Base-by-base conservation (phyloP, 1,140 invertebrate genomes). In the Andrena cerasifolii region DNA sequence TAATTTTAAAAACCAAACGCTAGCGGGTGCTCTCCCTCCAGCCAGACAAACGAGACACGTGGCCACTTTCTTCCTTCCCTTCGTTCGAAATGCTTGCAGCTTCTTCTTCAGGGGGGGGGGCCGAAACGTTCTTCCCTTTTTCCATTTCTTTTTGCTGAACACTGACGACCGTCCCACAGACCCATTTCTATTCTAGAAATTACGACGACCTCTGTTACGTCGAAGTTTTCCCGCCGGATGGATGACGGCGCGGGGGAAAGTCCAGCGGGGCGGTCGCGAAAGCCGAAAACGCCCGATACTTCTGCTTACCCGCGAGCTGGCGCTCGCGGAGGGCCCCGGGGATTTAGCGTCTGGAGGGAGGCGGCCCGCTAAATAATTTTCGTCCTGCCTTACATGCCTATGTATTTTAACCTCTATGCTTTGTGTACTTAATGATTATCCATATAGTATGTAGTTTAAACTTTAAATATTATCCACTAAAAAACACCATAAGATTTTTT, bases 371-470 rank as follows among this genome's bases (percentile, higher is more conserved):
- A 85, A 58, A 21, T 75, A 51, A 31, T 68, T 83, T 73, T 59
- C 87, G 82, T 90, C 80, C 83, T 84, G 79, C 80, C 89, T 91
- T 92, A 91, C 71, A 91, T 83, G 89, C 79, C 89, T 93, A 93
- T 90, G 79, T 86, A 88, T 77, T 87, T 90, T 91, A 90, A 61
- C 73, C 89, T 89, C 87, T 91, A 92, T 91, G 87, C 72, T 87
- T 88, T 86, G 87, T 92, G 91, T 91, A 92, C 89, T 90, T 91
- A 92, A 91, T 91, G 89, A 91, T 91, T 92, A 92, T 90, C 87
- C 90, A 91, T 91, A 89, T 91, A 91, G 80, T 91, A 91, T 90
- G 87, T 90, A 90, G 84, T 89, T 87, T 90, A 91, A 90, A 84
- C 84, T 88, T 91, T 91, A 91, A 91, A 92, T 87, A 90, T 93